Base-by-base conservation (phyloP, 2,113 vertebrate species). In the Nipponia nippon region DNA sequence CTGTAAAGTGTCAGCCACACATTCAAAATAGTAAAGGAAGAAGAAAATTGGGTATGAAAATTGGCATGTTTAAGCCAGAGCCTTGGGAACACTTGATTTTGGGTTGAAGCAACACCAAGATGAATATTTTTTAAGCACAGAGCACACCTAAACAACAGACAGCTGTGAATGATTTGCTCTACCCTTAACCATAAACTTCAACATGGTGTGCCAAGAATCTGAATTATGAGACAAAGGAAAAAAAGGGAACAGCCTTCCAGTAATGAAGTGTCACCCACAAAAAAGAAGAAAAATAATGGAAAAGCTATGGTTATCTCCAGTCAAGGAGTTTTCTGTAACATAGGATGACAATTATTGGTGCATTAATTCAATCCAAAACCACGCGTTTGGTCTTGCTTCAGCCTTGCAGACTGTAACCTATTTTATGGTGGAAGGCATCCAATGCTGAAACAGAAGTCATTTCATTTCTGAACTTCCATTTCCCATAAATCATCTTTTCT, bases 231-330 rank as follows among this genome's bases (percentile, higher is more conserved):
- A 79, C 79, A 98, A 95, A 61, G 21, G 47, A 44, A 73, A 76
- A 90, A 97, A 96, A 82, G 61, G 46, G 50, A 92, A 67, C 50
- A 96, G 81, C 34, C 62, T 93, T 96, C 66, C 81, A 91, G 63
- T 97, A 98, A 98, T 97, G 94, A 98, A 94, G 94, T 97, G 87
- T 97, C 96, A 96, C 56, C 86, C 79, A 84, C 62, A 97, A 76
- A 97, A 95, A 53, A 92, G 69, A 83, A 49, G 25, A 55, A 91
- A 95, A 96, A 58, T 66, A 97, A 94, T 65, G 34, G 67, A 83
- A 97, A 96, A 85, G 47, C 42, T 75, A 36, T 63, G 47, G 58
- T 85, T 83, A 94, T 87, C 82, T 92, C 50, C 47, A 97, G 70
- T 91, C 52, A 87, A 89, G 25, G 15, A 89, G 38, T 78, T 91